Evolutionary conservation across 2,888 invertebrate genomes (phyloP).

Genomic region (Apamea anceps): DNA sequence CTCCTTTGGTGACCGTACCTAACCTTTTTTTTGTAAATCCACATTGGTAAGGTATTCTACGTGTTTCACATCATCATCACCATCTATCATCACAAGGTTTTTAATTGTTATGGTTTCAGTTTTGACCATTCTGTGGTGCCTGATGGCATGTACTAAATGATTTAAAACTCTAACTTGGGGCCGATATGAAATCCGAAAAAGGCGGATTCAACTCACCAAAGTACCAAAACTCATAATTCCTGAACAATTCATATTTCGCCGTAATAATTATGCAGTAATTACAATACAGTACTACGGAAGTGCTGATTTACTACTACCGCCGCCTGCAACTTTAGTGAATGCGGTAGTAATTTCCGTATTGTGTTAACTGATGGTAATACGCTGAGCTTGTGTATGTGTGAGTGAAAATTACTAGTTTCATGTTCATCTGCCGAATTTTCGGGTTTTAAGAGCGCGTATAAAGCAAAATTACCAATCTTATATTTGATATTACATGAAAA

Average conservation of each 20-base stretch:
- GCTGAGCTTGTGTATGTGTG: constrained; percentile 6
- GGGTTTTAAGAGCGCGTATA: too few relatives aligned
- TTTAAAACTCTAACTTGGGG: neutral
- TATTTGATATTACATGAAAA: too few relatives aligned
- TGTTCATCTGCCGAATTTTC: neutral
- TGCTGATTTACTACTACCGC: constrained; percentile 49
- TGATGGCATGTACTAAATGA: neutral
- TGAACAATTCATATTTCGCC: constrained; percentile 22
- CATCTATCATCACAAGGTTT: too few relatives aligned
- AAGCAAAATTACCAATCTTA: too few relatives aligned
- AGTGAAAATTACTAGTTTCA: constrained; percentile 1
- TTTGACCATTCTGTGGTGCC: neutral
- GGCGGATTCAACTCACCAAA: neutral
- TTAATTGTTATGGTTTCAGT: neutral
- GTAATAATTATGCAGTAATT: constrained; percentile 59
- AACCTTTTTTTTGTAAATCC: neutral
- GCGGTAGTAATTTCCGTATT: constrained; percentile 56
- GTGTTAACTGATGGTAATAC: constrained; percentile 49
- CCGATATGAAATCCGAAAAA: neutral
- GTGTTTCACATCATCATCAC: too few relatives aligned
- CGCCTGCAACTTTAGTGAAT: constrained; percentile 47
- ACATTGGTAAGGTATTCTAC: neutral
- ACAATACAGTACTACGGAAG: constrained; percentile 49
- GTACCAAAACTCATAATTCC: neutral
- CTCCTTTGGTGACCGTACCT: neutral